Base-by-base conservation (phyloP, 1,140 invertebrate species). In the Diachasma alloeum region DNA sequence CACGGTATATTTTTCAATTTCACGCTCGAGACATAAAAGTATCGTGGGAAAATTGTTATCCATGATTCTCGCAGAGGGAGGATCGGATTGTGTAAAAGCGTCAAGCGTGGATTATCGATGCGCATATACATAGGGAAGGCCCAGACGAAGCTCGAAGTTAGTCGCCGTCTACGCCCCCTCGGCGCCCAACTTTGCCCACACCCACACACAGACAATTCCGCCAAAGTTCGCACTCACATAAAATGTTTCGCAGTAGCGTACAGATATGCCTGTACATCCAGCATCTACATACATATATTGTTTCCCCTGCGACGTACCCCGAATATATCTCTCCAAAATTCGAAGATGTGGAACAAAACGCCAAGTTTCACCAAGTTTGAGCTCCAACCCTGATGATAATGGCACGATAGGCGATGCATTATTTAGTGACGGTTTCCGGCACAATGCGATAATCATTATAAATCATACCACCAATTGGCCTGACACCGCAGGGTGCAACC, bases 401-500 rank as follows among this genome's bases (percentile, higher is more conserved):
- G 56, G 77, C 44, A 69, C 75, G 80, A 82, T 81, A 78, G 77
- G 77, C 78, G 75, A 83, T 83, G 83, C 81, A 82, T 85, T 86
- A 86, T 86, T 86, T 85, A 85, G 81, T 81, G 81, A 82, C 79
- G 81, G 79, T n/a, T 79, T 79, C 15, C 73, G 76, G 80, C 79
- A 81, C 84, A 81, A 83, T 81, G 82, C 79, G 76, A 81, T 87
- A 87, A 87, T 87, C 83, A 84, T 84, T 83, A 85, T 85, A 87
- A 85, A 87, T 86, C 83, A 85, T 78, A 78, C 22, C 36, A 37
- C 24, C 46, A 56, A 48, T 72, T 59, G 71, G 46, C 46, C 26
- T 39, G 71, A 56, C 56, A 63, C 72, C 26, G 39, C 72, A 36
- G 72, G 46, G 24, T 26, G 24, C 24, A 71, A 46, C 44, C 69